Percentiles rank a stretch among this genome's conserved stretches.
Conservation (phyloP, 1,140 invertebrate species). For the Dendrolimus kikuchii region DNA sequence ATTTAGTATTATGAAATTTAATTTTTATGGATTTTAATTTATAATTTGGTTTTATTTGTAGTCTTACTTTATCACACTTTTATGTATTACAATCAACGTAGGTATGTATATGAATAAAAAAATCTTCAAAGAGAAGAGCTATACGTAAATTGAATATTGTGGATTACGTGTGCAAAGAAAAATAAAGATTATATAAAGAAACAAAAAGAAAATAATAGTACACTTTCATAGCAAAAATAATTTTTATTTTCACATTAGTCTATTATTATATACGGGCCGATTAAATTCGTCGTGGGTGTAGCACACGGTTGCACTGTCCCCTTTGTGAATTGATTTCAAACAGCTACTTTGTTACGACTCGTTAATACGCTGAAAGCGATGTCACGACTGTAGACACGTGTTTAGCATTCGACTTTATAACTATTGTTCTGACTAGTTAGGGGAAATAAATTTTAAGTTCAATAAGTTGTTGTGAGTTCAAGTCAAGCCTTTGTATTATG, state of each 20-base stretch:
- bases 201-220: no score
- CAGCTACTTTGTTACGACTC: constrained; percentile 46
- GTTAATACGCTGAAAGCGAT: constrained; percentile 43
- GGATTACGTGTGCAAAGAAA: no score
- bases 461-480: neutral
- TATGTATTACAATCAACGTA: no score
- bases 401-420: constrained; percentile 59
- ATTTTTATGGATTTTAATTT: no score
- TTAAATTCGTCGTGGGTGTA: neutral
- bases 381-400: constrained; percentile 60
- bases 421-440: constrained; percentile 52
- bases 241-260: neutral
- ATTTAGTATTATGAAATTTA: no score
- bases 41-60: no score
- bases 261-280: neutral
- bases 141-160: no score
- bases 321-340: constrained; percentile 40
- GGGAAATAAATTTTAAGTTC: constrained; percentile 21
- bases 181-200: no score
- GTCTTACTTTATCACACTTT: no score
- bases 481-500: neutral
- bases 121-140: no score
- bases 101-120: no score
- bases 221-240: no score
- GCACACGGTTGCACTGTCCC: constrained; percentile 12